These are phyloP conservation scores for Erpornis zantholeuca DNA, from an alignment of 2,113 vertebrate genomes.

Conservation along the genomic window DNA sequence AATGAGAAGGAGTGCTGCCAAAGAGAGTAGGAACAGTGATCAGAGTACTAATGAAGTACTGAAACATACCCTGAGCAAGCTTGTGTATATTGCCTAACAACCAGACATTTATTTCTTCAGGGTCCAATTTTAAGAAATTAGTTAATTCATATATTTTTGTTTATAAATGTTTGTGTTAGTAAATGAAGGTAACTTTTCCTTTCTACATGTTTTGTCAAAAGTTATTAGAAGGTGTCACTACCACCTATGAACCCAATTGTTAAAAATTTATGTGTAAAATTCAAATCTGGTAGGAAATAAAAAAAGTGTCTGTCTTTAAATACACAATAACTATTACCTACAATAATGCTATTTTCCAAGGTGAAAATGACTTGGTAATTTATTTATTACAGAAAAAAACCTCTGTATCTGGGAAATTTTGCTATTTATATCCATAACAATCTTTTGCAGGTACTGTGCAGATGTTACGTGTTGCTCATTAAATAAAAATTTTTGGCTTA, in stretches of 20 bases:
- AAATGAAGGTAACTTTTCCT: neutral
- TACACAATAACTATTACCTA: neutral
- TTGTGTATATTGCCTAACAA: neutral
- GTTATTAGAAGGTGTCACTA: neutral
- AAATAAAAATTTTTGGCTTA: neutral
- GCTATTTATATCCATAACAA: neutral
- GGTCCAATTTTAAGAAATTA: neutral
- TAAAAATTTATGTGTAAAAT: neutral
- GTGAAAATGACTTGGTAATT: neutral
- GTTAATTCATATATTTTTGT: neutral
- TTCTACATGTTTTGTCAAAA: neutral
- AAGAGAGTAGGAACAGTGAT: neutral
- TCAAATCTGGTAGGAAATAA: neutral
- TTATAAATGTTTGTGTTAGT: neutral
- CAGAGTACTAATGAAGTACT: neutral
- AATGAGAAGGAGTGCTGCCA: neutral
- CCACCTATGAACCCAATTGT: neutral
- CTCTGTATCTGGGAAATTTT: neutral
- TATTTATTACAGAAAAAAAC: neutral
- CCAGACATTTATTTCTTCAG: neutral
- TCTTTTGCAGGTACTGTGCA: neutral
- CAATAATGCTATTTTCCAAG: neutral
- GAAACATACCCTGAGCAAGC: neutral
- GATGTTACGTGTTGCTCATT: neutral
- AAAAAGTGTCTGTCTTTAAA: neutral